Base-by-base conservation (phyloP, 2,888 invertebrate species). In the Noctua pronuba region DNA sequence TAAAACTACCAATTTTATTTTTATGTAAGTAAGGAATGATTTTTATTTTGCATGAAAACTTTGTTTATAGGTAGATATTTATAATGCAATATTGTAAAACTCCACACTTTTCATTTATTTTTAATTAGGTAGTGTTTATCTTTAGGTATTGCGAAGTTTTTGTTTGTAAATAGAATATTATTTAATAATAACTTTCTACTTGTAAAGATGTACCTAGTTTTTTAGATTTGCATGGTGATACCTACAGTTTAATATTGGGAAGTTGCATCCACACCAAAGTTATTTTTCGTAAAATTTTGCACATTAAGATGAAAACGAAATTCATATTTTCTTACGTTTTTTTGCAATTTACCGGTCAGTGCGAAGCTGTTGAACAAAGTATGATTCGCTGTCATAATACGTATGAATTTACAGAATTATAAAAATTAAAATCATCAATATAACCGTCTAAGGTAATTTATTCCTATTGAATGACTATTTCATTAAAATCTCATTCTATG, bases 11-110 rank as follows among this genome's bases (percentile, higher is more conserved):
- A 41, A 41, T 18, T 41, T 41, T n/a, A 65, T 16, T 41, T 41
- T 16, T 65, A 65, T n/a, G n/a, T 41, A 55, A 28, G 16, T 65
- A 46, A 55, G 11, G 65, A 65, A 35, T 28, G 44, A n/a, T 73
- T 6, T 77, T 82, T 69, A 65, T 76, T 85, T 84, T 84, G 84
- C 84, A 84, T 86, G 84, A 71, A 38, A 24, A 24, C 31, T 46
- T 75, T 75, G 31, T 74, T 77, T 73, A 44, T 13, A 49, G 66
- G 46, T 73, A 78, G 66, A 64, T 46, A 16, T 13, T 72, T 76
- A 75, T 52, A 60, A 38, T 71, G 35, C 55, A 62, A 68, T 79
- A 44, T 68, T 67, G 35, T 69, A 16, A 49, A 28, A 62, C 21
- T n/a, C 46, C 58, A 64, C 55, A 16, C 67, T 62, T 60, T 72